Percentiles rank a stretch among this genome's conserved stretches.
Evolutionary conservation across 2,888 invertebrate genomes (phyloP).

Genomic region (Urechis unicinctus): DNA sequence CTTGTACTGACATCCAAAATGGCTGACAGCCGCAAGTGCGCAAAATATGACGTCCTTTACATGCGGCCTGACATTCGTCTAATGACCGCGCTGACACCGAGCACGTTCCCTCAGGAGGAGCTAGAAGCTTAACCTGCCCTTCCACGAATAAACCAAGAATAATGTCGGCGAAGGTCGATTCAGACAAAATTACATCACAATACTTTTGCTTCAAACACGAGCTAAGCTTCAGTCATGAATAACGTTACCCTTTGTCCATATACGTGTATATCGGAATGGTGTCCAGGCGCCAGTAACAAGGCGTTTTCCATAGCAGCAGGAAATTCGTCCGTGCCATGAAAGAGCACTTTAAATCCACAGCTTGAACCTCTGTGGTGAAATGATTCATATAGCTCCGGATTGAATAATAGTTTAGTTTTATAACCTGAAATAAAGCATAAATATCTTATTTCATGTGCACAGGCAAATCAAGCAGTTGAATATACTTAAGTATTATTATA

Average conservation of each 20-base stretch:
- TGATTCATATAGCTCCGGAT: neutral
- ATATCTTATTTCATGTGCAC: no score
- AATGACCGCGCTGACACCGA: neutral
- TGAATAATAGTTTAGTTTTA: neutral
- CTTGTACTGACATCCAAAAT: neutral
- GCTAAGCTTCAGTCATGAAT: no score
- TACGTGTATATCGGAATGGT: neutral
- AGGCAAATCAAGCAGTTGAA: neutral
- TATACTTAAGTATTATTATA: neutral
- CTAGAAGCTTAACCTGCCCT: neutral
- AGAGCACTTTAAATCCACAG: neutral
- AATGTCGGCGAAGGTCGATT: no score
- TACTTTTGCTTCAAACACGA: no score
- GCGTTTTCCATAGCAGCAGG: neutral
- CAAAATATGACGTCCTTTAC: neutral
- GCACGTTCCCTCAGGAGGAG: neutral
- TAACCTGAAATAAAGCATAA: neutral
- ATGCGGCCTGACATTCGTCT: neutral
- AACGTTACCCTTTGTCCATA: neutral
- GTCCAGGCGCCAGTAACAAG: neutral
- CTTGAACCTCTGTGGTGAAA: neutral
- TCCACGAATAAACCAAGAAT: no score
- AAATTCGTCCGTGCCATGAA: neutral
- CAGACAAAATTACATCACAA: no score
- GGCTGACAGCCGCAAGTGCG: neutral